Percentiles rank a stretch among this genome's conserved stretches.
Conservation (phyloP, 1,140 invertebrate genomes). For the Neoseiulus cucumeris region DNA sequence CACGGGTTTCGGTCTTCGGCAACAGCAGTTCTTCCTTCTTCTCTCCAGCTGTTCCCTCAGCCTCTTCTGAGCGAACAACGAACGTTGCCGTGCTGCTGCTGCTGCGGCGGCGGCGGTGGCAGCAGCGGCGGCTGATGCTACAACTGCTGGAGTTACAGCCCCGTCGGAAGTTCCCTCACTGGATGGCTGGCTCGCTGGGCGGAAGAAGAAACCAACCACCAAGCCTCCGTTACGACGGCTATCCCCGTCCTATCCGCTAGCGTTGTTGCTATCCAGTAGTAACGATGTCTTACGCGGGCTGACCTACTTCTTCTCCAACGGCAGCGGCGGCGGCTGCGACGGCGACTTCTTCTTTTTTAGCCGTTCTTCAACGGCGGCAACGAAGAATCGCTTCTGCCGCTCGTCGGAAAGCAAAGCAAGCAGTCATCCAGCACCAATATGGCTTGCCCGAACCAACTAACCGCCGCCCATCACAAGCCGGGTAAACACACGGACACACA, state of each 20-base stretch:
- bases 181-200: background rate
- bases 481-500: too few species aligned
- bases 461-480: too few species aligned
- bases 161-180: background rate
- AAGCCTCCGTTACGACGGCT: background rate
- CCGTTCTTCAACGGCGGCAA: too few species aligned
- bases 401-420: too few species aligned
- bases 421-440: too few species aligned
- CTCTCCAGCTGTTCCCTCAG: background rate
- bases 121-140: background rate
- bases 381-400: too few species aligned
- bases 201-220: background rate
- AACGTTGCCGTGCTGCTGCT: background rate
- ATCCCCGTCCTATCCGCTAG: background rate
- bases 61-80: background rate
- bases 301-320: background rate
- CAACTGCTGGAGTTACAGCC: background rate
- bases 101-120: background rate
- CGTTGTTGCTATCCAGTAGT: background rate
- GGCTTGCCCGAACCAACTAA: too few species aligned
- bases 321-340: too few species aligned
- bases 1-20: background rate
- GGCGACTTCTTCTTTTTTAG: too few species aligned
- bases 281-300: background rate
- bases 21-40: background rate